Evolutionary conservation across 2,888 invertebrate species (phyloP).

Genomic region (Troglohyphantes excavatus): DNA sequence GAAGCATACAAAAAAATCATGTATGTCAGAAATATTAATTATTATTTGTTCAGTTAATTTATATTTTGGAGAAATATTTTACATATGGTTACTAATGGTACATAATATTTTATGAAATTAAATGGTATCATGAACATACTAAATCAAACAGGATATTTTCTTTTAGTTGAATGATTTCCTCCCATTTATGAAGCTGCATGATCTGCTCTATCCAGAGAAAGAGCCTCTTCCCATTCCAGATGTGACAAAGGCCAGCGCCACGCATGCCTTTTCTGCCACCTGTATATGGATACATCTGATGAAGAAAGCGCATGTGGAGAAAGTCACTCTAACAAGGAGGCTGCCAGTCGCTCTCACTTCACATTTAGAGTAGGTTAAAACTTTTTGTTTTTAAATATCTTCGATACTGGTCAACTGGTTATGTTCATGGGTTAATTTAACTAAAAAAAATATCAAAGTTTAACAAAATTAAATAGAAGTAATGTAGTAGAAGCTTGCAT

Average conservation of each 20-base stretch:
- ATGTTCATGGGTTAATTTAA: too few species aligned
- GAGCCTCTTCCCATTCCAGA: slow-evolving; percentile 95
- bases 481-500: too few species aligned
- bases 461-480: too few species aligned
- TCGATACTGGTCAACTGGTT: too few species aligned
- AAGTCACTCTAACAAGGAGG: slow-evolving; percentile 88
- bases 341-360: slow-evolving; percentile 91
- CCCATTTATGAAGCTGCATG: slow-evolving; percentile 94
- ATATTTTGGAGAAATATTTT: too few species aligned
- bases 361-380: slow-evolving; percentile 89
- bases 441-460: too few species aligned
- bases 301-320: slow-evolving; percentile 95
- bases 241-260: slow-evolving; percentile 91
- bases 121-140: too few species aligned
- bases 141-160: too few species aligned
- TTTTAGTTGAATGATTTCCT: slow-evolving; percentile 87
- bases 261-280: slow-evolving; percentile 95
- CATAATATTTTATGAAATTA: too few species aligned
- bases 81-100: too few species aligned
- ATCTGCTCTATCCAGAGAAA: slow-evolving; percentile 94
- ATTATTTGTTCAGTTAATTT: too few species aligned
- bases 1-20: slow-evolving; percentile 96
- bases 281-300: slow-evolving; percentile 98
- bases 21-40: too few species aligned
- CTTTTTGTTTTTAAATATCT: background rate